Evolutionary conservation across 2,888 invertebrate species (phyloP).

Genomic region (Lordiphosa andalusiaca): DNA sequence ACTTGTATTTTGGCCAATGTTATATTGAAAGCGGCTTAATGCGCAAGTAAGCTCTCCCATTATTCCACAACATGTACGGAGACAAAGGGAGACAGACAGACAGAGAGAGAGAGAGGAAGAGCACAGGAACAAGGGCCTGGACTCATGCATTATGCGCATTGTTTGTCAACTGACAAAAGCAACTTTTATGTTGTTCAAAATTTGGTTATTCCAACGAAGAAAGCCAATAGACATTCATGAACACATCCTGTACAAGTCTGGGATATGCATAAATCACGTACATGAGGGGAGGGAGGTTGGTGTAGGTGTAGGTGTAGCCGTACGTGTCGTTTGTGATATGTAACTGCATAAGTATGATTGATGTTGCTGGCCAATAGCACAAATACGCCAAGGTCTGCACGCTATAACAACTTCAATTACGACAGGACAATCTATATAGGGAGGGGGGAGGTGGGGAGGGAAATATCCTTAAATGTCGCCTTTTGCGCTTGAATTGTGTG

Average conservation of each 20-base stretch:
- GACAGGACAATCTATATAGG: constrained; percentile 6
- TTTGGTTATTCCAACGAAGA: constrained; percentile 37
- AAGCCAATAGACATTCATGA: constrained; percentile 20
- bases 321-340: constrained; percentile 25
- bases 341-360: constrained; percentile 60
- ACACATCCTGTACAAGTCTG: too few species aligned
- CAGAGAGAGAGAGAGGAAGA: too few species aligned
- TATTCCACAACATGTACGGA: constrained; percentile 63
- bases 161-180: constrained; percentile 70
- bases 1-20: constrained; percentile 63
- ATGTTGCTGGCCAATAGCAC: constrained; percentile 31
- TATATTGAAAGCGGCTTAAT: constrained; percentile 73
- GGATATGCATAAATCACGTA: constrained; percentile 51
- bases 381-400: constrained; percentile 19
- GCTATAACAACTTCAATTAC: constrained; percentile 50
- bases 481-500: constrained; percentile 39
- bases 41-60: constrained; percentile 72
- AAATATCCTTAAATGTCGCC: constrained; percentile 29
- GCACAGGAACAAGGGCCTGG: too few species aligned
- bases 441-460: neutral
- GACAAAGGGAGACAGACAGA: neutral
- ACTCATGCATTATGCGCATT: constrained; percentile 72
- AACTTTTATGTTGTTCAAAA: constrained; percentile 62
- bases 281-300: neutral
- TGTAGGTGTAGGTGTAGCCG: constrained; percentile 3